Evolutionary conservation across 2,888 invertebrate genomes (phyloP), one percentile per base, ranked within the genome.

Genomic region (Erebia palarica): DNA sequence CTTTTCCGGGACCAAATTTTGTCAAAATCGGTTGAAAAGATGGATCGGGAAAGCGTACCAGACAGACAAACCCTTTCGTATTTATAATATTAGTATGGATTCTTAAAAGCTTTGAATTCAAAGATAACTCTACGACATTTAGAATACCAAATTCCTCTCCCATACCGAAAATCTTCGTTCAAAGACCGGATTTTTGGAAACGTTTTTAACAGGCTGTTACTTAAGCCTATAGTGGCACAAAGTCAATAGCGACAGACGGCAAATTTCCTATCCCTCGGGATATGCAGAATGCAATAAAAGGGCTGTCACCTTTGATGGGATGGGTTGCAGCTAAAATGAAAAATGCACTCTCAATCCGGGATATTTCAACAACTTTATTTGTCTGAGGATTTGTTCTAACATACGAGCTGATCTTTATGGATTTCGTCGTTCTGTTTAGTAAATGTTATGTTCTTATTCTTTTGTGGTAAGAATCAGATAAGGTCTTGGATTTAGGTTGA

Each of bases 331-430:
- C 53, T 53, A 55, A 72, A 61, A 72, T 53, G 72, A 72, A 72
- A 72, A 68, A 68, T 69, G 64, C 66, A 67, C 67, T 67, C 58
- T 14, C 66, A 51, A 47, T 57, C 60, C 57, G 58, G 60, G 64
- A 67, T 67, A 69, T 73, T 71, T 73, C 65, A 49, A 49, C 61
- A 13, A 8, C 44, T 69, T 64, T 69, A 74, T 74, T 72, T 72
- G 69, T 72, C 65, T 72, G 72, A 72, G 42, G 51, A 64, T 64
- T 51, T 27, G 10, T 44, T 61, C 44, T 61, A 47, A 61, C 16
- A 16, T 3, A 18, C 16, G 42, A 61, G 18, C 8, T 14, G 11
- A 18, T 18, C 16, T 16, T 11, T 3, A 7, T 13, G 18, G 42
- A 16, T 11, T 44, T 61, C 47, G 44, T 44, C 8, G 55, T 55